Conservation (phyloP, 2,888 invertebrate species). For the Linhomoeus sp. region DNA sequence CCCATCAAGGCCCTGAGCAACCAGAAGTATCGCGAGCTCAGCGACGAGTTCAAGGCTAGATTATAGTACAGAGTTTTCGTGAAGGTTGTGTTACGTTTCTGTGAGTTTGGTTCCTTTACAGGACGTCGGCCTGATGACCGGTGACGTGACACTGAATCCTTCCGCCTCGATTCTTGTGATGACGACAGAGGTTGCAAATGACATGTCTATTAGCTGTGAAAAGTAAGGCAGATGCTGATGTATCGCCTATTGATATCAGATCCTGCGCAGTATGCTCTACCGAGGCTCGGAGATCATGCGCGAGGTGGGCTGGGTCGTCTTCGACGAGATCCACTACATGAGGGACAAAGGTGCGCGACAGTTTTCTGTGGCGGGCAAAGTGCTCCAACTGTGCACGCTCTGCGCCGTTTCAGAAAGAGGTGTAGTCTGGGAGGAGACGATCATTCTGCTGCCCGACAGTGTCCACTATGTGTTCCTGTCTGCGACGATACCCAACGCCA, state of each 20-base stretch:
- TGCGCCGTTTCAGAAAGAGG: constrained; percentile 55
- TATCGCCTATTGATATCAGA: too few species aligned
- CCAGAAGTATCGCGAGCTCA: constrained; percentile 94
- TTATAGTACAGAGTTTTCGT: too few species aligned
- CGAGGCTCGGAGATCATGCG: constrained; percentile 94
- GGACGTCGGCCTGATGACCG: constrained; percentile 93
- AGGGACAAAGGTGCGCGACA: constrained; percentile 52
- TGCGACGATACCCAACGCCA: constrained; percentile 95
- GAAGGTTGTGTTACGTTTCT: too few species aligned
- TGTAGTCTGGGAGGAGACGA: constrained; percentile 97
- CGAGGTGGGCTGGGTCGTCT: constrained; percentile 98
- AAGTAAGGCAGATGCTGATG: too few species aligned
- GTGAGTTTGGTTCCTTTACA: constrained; percentile 22
- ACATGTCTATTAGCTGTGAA: background rate
- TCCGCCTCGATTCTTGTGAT: constrained; percentile 92
- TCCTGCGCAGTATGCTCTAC: constrained; percentile 92
- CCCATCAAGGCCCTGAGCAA: constrained; percentile 98
- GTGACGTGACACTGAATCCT: constrained; percentile 97
- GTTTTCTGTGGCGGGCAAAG: background rate
- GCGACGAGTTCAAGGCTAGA: constrained; percentile 51
- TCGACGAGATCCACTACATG: constrained; percentile 99
- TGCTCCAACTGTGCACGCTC: background rate
- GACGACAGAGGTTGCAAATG: constrained; percentile 73
- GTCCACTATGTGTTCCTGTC: constrained; percentile 96
- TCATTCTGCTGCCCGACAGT: constrained; percentile 86